Conservation (phyloP, 2,797 vertebrate genomes). For the Artibeus jamaicensis region DNA sequence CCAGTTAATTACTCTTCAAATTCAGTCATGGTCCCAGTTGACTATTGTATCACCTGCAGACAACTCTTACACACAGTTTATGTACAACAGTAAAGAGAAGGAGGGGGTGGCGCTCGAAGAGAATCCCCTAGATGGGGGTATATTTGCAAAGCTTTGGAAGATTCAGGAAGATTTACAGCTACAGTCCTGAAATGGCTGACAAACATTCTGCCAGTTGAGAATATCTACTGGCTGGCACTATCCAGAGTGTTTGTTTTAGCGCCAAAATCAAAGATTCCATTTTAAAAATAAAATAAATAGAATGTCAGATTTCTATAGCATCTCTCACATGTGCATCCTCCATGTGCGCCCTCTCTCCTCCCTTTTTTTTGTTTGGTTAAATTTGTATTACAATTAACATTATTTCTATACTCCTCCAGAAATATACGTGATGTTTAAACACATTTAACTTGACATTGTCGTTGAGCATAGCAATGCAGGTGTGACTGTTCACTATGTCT, state of each 20-base stretch:
- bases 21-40: not conserved
- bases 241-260: conserved; percentile 63
- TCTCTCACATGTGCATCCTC: not conserved
- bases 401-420: not conserved
- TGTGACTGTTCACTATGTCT: not conserved
- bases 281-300: conserved; percentile 67
- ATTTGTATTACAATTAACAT: not conserved
- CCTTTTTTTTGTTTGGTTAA: not conserved
- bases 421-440: not conserved
- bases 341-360: not conserved
- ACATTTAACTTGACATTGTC: not conserved
- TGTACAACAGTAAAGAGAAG: not conserved
- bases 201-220: conserved; percentile 26
- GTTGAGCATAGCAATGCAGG: not conserved
- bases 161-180: conserved; percentile 47
- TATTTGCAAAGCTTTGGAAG: no score
- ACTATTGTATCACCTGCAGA: not conserved
- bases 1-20: not conserved
- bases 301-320: not conserved
- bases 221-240: conserved; percentile 3
- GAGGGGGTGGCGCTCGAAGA: not conserved
- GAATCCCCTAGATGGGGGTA: not conserved
- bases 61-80: not conserved
- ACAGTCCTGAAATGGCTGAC: conserved; percentile 8
- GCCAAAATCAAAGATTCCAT: conserved; percentile 47